phyloP scores from a whole-genome alignment of 2,113 vertebrate species.

The Psittacara wagleri region DNA sequence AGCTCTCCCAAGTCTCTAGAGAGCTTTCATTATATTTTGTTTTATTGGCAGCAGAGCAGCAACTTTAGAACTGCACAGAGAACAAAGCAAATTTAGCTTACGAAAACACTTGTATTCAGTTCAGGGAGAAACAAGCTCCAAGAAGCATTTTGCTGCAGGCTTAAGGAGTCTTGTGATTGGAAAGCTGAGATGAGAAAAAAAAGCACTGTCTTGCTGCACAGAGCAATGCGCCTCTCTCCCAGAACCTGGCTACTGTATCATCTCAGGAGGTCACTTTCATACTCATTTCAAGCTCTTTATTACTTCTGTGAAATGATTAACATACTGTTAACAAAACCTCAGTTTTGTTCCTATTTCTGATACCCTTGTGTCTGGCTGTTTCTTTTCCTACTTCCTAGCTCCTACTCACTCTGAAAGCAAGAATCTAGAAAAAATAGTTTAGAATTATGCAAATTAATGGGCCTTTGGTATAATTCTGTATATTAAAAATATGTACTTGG shows the following conservation, averaged over 20 bases:
- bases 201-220: neutral
- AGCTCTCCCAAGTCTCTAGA: neutral
- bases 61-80: neutral
- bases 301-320: neutral
- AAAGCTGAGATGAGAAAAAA: neutral
- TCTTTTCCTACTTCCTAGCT: neutral
- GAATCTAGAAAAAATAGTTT: fast-evolving
- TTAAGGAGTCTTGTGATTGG: neutral
- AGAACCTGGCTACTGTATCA: neutral
- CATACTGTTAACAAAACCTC: neutral
- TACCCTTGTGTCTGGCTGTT: neutral
- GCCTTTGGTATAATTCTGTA: neutral
- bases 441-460: neutral
- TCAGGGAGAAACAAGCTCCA: neutral
- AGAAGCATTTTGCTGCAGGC: neutral
- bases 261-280: neutral
- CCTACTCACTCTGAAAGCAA: neutral
- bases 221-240: neutral
- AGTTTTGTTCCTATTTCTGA: neutral
- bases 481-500: neutral
- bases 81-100: slow-evolving; percentile 8
- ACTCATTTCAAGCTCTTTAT: neutral
- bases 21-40: slow-evolving; percentile 12
- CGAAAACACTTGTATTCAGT: neutral
- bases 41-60: neutral